phyloP scores from a whole-genome alignment of 2,888 invertebrate genomes.

The Malachius bipustulatus region DNA sequence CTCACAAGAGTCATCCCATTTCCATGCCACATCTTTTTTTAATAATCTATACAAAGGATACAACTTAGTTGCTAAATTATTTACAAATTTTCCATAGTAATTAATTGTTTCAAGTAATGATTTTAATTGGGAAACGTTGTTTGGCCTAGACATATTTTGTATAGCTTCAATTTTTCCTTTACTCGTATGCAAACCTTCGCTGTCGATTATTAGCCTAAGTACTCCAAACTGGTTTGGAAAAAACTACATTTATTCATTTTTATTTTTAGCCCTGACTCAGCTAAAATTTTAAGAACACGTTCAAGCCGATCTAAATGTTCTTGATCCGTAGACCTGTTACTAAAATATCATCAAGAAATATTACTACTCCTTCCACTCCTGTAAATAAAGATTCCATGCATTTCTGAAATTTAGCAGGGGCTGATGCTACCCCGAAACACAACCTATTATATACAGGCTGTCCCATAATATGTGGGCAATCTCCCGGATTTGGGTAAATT shows the following conservation, averaged over 20 bases:
- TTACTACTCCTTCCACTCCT: conserved; percentile 11
- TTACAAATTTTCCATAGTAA: conserved; percentile 18
- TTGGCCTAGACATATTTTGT: conserved; percentile 12
- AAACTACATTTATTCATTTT: conserved; percentile 10
- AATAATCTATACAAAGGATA: conserved; percentile 17
- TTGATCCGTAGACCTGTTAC: conserved; percentile 11
- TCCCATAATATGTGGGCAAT: too few relatives aligned
- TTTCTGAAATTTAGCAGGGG: conserved; percentile 26
- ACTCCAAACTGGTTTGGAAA: conserved; percentile 12
- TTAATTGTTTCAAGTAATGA: conserved; percentile 17
- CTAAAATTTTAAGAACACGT: conserved; percentile 10
- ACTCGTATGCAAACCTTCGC: too few relatives aligned
- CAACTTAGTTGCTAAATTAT: conserved; percentile 14
- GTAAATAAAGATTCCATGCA: too few relatives aligned
- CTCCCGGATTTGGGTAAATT: too few relatives aligned
- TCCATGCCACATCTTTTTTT: conserved; percentile 12
- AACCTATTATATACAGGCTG: too few relatives aligned
- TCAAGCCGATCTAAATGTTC: conserved; percentile 12
- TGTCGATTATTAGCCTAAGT: too few relatives aligned
- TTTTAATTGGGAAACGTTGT: conserved; percentile 15
- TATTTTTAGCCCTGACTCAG: conserved; percentile 8
- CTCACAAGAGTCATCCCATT: conserved; percentile 12
- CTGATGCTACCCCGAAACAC: conserved; percentile 23
- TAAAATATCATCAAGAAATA: conserved; percentile 16
- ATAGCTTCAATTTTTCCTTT: conserved; percentile 16